These are phyloP conservation scores for Malthinus seriepunctatus DNA, from an alignment of 2,888 invertebrate species.

Conservation along the genomic window DNA sequence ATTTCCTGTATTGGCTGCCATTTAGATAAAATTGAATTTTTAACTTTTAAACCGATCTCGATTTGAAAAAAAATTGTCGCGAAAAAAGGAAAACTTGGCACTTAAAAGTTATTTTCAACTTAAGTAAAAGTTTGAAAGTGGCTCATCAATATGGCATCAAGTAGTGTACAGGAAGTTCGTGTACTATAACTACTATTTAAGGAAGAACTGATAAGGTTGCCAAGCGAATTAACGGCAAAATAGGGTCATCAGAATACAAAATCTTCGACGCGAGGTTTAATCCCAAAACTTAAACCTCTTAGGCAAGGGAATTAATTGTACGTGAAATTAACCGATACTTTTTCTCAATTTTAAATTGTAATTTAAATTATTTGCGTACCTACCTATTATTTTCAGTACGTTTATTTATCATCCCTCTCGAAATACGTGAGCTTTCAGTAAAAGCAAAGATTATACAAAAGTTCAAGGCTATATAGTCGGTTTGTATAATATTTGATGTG, in stretches of 20 bases:
- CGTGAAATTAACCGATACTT: background rate
- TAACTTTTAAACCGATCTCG: too few species aligned
- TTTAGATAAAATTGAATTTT: too few species aligned
- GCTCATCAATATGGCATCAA: slow-evolving; percentile 17
- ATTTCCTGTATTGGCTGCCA: too few species aligned
- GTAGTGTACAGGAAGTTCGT: slow-evolving; percentile 1
- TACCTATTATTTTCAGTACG: background rate
- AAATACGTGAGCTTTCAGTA: background rate
- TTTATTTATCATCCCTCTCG: background rate
- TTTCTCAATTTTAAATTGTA: background rate
- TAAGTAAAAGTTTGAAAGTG: slow-evolving; percentile 9
- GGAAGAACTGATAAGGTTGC: slow-evolving; percentile 12
- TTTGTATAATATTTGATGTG: slow-evolving; percentile 13
- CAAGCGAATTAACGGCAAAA: slow-evolving; percentile 6
- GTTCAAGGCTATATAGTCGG: slow-evolving; percentile 1
- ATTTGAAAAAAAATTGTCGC: too few species aligned
- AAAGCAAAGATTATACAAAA: slow-evolving; percentile 1
- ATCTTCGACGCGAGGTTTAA: slow-evolving; percentile 9
- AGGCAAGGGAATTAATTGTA: background rate
- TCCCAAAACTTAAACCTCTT: slow-evolving; percentile 4
- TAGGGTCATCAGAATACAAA: slow-evolving; percentile 15
- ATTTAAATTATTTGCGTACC: background rate
- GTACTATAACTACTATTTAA: too few species aligned
- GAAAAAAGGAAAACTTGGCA: slow-evolving; percentile 5
- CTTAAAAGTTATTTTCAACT: slow-evolving; percentile 4